Conservation (phyloP, 2,888 invertebrate genomes). For the Drosophila austrosaltans region DNA sequence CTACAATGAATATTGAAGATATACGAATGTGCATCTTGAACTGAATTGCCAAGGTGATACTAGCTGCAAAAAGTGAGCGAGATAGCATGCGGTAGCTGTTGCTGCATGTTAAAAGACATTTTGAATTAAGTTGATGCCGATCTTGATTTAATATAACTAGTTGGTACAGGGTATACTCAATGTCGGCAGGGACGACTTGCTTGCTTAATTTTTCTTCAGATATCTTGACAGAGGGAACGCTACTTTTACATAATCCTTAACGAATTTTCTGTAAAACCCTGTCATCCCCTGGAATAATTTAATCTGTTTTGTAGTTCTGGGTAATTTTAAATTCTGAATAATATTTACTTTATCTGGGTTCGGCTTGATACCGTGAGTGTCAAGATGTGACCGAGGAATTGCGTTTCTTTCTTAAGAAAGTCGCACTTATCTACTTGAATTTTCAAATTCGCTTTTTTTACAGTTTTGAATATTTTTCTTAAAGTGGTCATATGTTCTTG, state of each 20-base stretch:
- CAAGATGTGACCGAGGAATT: not conserved
- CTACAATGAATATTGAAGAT: no score
- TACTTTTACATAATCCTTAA: constrained; percentile 16
- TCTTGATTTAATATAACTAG: no score
- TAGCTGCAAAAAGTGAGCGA: no score
- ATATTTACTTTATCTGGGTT: no score
- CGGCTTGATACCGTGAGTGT: not conserved
- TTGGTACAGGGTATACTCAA: no score
- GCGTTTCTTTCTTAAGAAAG: not conserved
- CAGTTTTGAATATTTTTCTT: constrained; percentile 1
- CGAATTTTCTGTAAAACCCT: constrained; percentile 13
- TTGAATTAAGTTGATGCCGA: no score
- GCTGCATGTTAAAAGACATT: no score
- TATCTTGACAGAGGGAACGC: constrained; percentile 9
- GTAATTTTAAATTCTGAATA: constrained; percentile 1
- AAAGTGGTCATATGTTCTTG: constrained; percentile 6
- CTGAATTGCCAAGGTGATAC: no score
- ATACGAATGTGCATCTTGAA: no score
- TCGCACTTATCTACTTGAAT: constrained; percentile 1
- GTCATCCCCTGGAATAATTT: not conserved
- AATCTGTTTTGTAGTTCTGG: constrained; percentile 10
- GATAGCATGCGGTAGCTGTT: no score
- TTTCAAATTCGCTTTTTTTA: not conserved
- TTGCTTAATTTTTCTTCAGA: not conserved
- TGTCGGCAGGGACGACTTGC: no score